Evolutionary conservation across 1,140 invertebrate genomes (phyloP).

Genomic region (Caenorhabditis brenneri): DNA sequence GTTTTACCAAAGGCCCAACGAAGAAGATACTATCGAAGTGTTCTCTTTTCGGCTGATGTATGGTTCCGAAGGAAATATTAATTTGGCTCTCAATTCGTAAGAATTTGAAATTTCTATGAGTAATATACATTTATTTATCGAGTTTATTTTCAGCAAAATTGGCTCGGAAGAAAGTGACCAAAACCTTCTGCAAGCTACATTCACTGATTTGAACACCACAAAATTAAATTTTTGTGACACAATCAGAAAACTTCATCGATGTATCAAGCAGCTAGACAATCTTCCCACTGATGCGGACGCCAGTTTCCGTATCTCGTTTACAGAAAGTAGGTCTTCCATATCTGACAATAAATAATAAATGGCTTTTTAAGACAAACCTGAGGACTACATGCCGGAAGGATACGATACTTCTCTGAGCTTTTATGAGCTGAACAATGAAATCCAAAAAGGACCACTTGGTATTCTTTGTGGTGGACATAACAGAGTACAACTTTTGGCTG

Average conservation of each 20-base stretch:
- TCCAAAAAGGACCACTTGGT: not conserved
- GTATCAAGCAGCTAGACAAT: not conserved
- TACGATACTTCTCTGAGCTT: not conserved
- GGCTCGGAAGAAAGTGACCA: not conserved
- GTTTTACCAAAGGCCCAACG: not conserved
- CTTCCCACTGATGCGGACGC: not conserved
- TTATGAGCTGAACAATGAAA: not conserved
- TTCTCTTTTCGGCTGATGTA: not conserved
- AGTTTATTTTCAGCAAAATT: not conserved
- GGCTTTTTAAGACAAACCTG: not conserved
- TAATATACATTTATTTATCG: not conserved
- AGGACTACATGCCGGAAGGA: not conserved
- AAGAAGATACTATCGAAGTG: not conserved
- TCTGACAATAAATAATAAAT: not conserved
- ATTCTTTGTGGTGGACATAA: not conserved
- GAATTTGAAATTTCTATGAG: not conserved
- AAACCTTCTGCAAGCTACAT: not conserved
- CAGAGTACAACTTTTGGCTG: not conserved
- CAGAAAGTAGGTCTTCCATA: not conserved
- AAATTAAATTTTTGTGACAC: not conserved
- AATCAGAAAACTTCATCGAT: not conserved
- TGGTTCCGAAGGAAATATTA: not conserved
- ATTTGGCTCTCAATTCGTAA: not conserved
- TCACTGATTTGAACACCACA: not conserved
- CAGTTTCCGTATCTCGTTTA: constrained; percentile 6